Evolutionary conservation across 2,113 vertebrate species (phyloP), one percentile per base, ranked within the genome.

Genomic region (Notothenia rossii): DNA sequence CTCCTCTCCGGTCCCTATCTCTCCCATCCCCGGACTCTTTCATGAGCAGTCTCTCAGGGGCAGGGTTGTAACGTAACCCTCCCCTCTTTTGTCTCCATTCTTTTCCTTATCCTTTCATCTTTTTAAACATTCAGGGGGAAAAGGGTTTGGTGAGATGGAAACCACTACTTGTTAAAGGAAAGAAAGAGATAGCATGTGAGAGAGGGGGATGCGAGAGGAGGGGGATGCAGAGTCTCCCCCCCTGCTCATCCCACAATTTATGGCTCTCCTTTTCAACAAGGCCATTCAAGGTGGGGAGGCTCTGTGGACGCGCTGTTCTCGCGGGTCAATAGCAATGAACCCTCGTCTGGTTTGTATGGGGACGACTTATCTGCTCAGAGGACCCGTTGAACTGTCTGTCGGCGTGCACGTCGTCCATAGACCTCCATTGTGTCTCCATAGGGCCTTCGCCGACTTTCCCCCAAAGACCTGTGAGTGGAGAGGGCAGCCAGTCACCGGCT

Each of bases 71-170:
- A 96, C 93, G 87, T 74, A 92, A 95, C 46, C 92, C 93, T 40
- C 79, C 51, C 62, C 87, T 82, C 93, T 73, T 94, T 96, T 96
- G 94, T 95, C 81, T 89, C 91, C 85, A 91, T 95, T 95, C 93
- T 94, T 91, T 71, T 89, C 82, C 93, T 94, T 94, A 95, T 94
- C 95, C 94, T 96, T 96, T 96, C 93, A 95, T 95, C 93, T 94
- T 92, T 94, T 93, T 89, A 91, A 93, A 94, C 91, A 91, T 94
- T 94, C 89, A 84, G 86, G 85, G 90, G 88, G 85, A 90, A 85
- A 86, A 81, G 89, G 77, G 81, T 87, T 92, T 85, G 88, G 91
- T 89, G 91, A 88, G 92, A 93, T 91, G 89, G 89, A 95, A 92
- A 93, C 90, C 88, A 92, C 91, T 76, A 86, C 87, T 89, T 85